Evolutionary conservation across 1,140 invertebrate genomes (phyloP), one percentile per base, ranked within the genome.

Genomic region (Drosophila virilis): DNA sequence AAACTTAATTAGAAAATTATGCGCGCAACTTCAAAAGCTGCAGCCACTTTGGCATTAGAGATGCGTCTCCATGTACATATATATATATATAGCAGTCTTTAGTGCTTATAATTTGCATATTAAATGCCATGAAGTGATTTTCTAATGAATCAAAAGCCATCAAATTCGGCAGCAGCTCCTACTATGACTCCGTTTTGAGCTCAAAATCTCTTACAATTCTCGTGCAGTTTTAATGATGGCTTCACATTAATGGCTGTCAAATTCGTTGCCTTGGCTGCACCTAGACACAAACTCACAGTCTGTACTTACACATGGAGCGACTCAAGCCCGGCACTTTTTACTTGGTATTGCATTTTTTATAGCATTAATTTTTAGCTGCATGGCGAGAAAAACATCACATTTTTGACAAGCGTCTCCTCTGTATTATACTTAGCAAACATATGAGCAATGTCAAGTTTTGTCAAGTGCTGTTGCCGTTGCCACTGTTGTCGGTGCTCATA

Each of bases 1-100:
- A 86, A 84, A 85, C 82, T 85, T 85, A 85, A 85, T 85, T 86
- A 85, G 82, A 85, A 85, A 85, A 85, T 85, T 85, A 85, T 85
- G 81, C 82, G 81, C 81, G 81, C 82, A 81, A 85, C 74, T 85
- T 84, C 69, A 85, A 85, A 85, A 84, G 55, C 64, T 68, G 64
- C 64, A 86, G 70, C 70, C 54, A 68, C 45, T 68, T 66, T 46
- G 52, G 82, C 78, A 78, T 86, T 81, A 86, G 82, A 80, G 66
- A 86, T 75, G 78, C 78, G 50, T 35, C 55, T 50, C 37, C 9
- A 35, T 55, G 13, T 38, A 12, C 28, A 6, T 32, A 10, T 17
- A 10, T 28, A 7, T 32, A 32, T 65, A n/a, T 48, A 4, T 62
- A 28, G 32, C 62, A 57, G 51, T 38, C 52, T 69, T 72, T 58